Evolutionary conservation across 2,888 invertebrate species (phyloP), one percentile per base, ranked within the genome.

Genomic region (Drosophila anceps): DNA sequence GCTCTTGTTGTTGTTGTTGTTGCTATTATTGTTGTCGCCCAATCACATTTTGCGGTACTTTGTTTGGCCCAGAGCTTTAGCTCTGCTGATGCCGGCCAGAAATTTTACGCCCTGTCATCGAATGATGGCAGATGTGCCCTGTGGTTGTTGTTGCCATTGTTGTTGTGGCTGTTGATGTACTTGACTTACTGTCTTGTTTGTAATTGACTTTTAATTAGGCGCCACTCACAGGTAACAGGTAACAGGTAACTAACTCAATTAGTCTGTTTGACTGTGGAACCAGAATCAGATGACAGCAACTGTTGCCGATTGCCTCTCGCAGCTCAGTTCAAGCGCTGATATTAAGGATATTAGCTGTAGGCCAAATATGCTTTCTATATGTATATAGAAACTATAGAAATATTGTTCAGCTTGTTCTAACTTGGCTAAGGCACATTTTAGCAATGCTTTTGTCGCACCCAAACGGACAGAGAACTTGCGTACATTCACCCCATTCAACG

Each of bases 401-500:
- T 46, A 27, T 27, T 15, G 9, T 10, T 10, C 2, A 59, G 62
- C 20, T 43, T 8, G 0, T 31, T 15, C 5, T 71, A 63, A 69
- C 67, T 73, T 73, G 73, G 55, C 65, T 60, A 69, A 71, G 59
- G 61, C 39, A 43, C 44, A 75, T 55, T 75, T 64, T 27, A 50
- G 68, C 71, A 54, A 39, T 44, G 24, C 44, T 33, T 69, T 66
- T 63, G 60, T 35, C 44, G 46, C 70, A 60, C 65, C 78, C 75
- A 75, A 81, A 81, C 70, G 59, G 41, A 59, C 65, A 64, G 54
- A 68, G 58, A 78, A 66, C 33, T 12, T 44, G 39, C 43, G 84
- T 81, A 76, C 86, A 71, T 86, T 84, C 79, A 84, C 77, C 84
- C 80, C 65, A 53, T 57, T 46, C 39, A 46, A 48, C 35, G 29